phyloP scores from a whole-genome alignment of 1,140 invertebrate species.

The Maconellicoccus hirsutus region DNA sequence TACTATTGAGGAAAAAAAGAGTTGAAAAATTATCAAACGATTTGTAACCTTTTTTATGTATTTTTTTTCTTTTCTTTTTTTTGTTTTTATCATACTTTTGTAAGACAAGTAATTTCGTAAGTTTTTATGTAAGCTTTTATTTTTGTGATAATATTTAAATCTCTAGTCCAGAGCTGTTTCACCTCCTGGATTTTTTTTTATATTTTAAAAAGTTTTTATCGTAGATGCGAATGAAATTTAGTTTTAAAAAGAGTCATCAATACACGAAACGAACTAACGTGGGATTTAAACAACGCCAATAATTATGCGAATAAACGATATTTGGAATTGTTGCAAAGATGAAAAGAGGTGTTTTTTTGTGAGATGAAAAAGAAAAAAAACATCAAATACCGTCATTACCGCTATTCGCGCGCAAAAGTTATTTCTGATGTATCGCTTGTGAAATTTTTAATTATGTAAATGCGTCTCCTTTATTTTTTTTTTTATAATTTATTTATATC shows the following conservation, averaged over 20 bases:
- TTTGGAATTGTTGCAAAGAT: no score
- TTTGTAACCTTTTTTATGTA: background rate
- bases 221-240: background rate
- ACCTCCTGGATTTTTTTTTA: constrained; percentile 16
- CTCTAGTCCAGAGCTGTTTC: constrained; percentile 20
- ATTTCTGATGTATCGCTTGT: background rate
- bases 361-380: no score
- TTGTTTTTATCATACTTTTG: constrained; percentile 16
- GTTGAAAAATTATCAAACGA: background rate
- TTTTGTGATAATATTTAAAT: constrained; percentile 22
- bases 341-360: no score
- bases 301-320: background rate
- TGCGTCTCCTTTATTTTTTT: constrained; percentile 10
- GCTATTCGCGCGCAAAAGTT: no score
- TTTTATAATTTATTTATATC: constrained; percentile 18
- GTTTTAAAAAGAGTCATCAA: background rate
- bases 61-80: background rate
- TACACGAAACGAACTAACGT: no score
- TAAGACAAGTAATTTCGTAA: constrained; percentile 17
- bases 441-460: constrained; percentile 11
- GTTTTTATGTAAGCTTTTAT: constrained; percentile 19
- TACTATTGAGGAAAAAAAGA: background rate
- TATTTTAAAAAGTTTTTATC: background rate
- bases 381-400: no score
- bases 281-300: no score